Percentiles rank a stretch among this genome's conserved stretches.
phyloP scores from a whole-genome alignment of 2,888 invertebrate genomes.

The Lamproptera curius region DNA sequence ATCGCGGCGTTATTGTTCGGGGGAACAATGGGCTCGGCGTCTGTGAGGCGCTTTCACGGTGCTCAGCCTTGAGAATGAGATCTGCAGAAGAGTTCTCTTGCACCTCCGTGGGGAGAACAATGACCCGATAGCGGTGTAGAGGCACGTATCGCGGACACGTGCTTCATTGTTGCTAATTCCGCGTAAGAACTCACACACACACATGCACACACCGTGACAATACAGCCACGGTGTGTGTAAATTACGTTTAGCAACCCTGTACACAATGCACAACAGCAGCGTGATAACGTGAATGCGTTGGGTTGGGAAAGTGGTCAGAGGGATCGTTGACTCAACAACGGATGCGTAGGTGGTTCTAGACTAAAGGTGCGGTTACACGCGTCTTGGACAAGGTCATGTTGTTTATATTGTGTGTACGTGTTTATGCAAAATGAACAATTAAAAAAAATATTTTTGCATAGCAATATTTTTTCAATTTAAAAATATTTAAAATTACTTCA shows the following conservation, averaged over 20 bases:
- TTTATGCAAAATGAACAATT: conserved; percentile 19
- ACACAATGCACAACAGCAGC: conserved; percentile 1
- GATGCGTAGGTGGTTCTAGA: conserved; percentile 42
- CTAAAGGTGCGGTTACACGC: conserved; percentile 17
- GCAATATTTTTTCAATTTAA: conserved; percentile 20
- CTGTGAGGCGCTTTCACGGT: conserved; percentile 21
- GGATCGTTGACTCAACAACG: conserved; percentile 43
- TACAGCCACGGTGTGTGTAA: too few relatives aligned
- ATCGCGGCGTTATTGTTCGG: conserved; percentile 40
- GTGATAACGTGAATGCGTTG: conserved; percentile 34
- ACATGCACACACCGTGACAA: too few relatives aligned
- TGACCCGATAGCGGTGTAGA: conserved; percentile 46
- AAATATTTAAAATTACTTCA: neutral
- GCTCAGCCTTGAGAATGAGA: conserved; percentile 47
- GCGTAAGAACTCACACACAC: too few relatives aligned
- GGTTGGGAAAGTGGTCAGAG: conserved; percentile 30
- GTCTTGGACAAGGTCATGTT: too few relatives aligned
- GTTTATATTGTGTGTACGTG: neutral
- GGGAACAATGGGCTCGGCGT: conserved; percentile 47
- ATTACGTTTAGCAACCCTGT: conserved; percentile 17
- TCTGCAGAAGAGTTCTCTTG: conserved; percentile 44
- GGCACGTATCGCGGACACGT: conserved; percentile 50
- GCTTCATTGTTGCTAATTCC: conserved; percentile 40
- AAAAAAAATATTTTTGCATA: conserved; percentile 27
- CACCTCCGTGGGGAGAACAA: conserved; percentile 50